phyloP scores from a whole-genome alignment of 2,888 invertebrate species.

The Phortica okadai region DNA sequence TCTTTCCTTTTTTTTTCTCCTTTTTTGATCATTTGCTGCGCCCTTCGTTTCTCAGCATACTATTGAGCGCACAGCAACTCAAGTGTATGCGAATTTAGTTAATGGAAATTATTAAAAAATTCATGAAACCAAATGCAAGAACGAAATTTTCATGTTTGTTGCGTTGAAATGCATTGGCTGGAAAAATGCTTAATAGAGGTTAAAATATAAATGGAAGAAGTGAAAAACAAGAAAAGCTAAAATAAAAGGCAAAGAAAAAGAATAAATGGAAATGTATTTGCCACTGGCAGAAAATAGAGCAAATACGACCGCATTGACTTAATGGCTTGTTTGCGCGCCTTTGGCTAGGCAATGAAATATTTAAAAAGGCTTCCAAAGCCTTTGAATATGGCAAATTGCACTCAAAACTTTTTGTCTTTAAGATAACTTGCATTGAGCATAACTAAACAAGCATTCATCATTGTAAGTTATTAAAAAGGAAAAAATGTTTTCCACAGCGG shows the following conservation, averaged over 20 bases:
- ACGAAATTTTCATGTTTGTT: neutral
- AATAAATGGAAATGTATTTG: neutral
- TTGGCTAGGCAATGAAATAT: neutral
- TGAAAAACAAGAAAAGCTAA: neutral
- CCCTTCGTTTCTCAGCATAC: neutral
- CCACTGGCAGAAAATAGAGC: neutral
- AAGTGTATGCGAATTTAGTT: conserved; percentile 54
- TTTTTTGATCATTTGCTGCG: neutral
- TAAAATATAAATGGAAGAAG: no score
- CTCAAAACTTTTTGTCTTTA: neutral
- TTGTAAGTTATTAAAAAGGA: no score
- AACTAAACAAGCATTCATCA: no score
- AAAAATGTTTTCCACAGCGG: no score
- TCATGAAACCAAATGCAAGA: conserved; percentile 35
- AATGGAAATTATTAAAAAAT: conserved; percentile 61
- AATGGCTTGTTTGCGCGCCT: neutral
- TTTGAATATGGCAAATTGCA: neutral
- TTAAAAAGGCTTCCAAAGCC: neutral
- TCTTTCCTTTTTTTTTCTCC: neutral
- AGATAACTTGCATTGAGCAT: no score
- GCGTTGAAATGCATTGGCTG: neutral
- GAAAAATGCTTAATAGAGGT: neutral
- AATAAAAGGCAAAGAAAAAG: neutral
- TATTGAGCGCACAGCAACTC: neutral
- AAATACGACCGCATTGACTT: neutral